These are phyloP conservation scores for Varroa destructor DNA, from an alignment of 1,140 invertebrate genomes.

Conservation along the genomic window DNA sequence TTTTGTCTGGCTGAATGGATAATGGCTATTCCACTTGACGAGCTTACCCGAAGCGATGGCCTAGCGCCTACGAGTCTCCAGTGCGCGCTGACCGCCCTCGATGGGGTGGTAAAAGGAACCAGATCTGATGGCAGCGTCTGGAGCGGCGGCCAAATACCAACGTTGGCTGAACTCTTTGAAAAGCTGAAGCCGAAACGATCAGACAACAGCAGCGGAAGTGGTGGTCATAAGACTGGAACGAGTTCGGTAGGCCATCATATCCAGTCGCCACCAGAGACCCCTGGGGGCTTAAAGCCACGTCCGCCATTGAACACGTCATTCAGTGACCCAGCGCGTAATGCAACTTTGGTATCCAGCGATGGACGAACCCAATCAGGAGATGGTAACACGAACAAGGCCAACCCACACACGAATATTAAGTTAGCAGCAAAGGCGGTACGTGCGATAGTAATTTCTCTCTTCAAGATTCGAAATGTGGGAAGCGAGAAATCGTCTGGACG, in stretches of 20 bases:
- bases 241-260: too few relatives aligned
- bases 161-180: too few relatives aligned
- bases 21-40: slow-evolving; percentile 52
- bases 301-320: slow-evolving; percentile 10
- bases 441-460: not conserved
- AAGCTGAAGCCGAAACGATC: too few relatives aligned
- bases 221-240: too few relatives aligned
- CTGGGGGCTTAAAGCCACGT: not conserved
- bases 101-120: not conserved
- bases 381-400: not conserved
- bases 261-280: too few relatives aligned
- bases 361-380: not conserved
- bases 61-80: slow-evolving; percentile 10
- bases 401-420: slow-evolving; percentile 40
- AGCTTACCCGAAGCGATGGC: slow-evolving; percentile 41
- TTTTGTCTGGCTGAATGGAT: slow-evolving; percentile 87
- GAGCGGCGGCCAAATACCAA: not conserved
- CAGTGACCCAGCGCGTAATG: not conserved
- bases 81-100: not conserved
- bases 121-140: not conserved
- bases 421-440: slow-evolving; percentile 53
- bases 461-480: not conserved
- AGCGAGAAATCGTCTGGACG: not conserved
- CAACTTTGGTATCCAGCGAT: too few relatives aligned
- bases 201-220: too few relatives aligned